These are phyloP conservation scores for Dryobota labecula DNA, from an alignment of 2,888 invertebrate species.

Conservation along the genomic window DNA sequence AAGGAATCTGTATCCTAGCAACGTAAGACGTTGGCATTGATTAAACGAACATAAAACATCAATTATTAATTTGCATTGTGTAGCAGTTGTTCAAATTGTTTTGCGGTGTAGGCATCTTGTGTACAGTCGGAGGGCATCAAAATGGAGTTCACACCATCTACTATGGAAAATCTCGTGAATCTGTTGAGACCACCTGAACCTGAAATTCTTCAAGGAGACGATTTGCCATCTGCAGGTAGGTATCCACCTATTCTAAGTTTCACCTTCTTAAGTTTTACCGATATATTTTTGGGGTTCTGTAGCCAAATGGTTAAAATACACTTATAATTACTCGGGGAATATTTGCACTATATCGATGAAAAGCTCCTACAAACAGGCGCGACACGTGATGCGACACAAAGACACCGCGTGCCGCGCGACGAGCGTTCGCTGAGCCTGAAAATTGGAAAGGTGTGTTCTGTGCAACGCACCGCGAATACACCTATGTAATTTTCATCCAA, in stretches of 20 bases:
- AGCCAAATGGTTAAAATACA: background rate
- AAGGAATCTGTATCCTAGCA: slow-evolving; percentile 27
- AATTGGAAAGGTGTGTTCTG: no score
- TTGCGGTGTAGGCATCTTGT: background rate
- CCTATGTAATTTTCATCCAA: no score
- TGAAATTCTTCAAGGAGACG: slow-evolving; percentile 85
- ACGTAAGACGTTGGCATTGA: slow-evolving; percentile 39
- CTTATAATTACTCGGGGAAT: background rate
- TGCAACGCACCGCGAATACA: no score
- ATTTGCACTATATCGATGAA: background rate
- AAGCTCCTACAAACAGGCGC: no score
- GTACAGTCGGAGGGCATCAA: slow-evolving; percentile 1
- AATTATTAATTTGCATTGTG: background rate
- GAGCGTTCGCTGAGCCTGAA: no score
- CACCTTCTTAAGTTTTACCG: background rate
- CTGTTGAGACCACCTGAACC: slow-evolving; percentile 83
- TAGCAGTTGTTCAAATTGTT: slow-evolving; percentile 1
- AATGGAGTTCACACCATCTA: slow-evolving; percentile 78
- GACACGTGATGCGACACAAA: no score
- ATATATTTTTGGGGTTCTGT: background rate
- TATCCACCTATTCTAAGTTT: background rate
- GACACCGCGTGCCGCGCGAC: no score
- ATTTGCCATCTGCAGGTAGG: slow-evolving; percentile 72
- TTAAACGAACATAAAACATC: slow-evolving; percentile 2
- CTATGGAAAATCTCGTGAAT: slow-evolving; percentile 80